phyloP scores from a whole-genome alignment of 64 coral and sea anemone genomes.

The Montipora efflorescens region DNA sequence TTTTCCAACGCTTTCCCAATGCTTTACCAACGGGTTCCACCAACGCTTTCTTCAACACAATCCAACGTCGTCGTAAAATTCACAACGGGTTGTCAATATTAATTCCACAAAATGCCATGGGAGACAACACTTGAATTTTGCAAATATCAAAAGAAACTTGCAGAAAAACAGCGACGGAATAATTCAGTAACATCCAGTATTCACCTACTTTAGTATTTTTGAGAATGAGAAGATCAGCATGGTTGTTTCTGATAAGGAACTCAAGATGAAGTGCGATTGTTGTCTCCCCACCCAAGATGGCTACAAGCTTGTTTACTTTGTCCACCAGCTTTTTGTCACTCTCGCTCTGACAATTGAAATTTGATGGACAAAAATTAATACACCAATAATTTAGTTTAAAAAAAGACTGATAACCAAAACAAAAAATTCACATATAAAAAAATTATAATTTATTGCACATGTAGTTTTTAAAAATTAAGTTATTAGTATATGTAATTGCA shows the following conservation, averaged over 20 bases:
- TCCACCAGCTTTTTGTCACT: conserved; percentile 86
- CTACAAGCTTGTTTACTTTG: conserved; percentile 87
- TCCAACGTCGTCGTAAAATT: too few species aligned
- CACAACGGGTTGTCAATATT: too few species aligned
- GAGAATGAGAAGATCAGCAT: conserved; percentile 96
- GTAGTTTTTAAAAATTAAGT: too few species aligned
- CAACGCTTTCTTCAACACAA: too few species aligned
- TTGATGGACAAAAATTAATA: background rate
- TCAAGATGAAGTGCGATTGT: conserved; percentile 94
- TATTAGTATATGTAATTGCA: too few species aligned
- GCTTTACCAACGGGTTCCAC: too few species aligned
- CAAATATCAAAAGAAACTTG: background rate
- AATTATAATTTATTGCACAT: background rate
- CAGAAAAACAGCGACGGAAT: background rate
- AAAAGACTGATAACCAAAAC: background rate
- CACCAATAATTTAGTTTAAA: background rate
- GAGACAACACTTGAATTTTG: too few species aligned
- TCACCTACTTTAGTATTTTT: conserved; percentile 93
- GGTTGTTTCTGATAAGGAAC: conserved; percentile 98
- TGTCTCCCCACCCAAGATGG: conserved; percentile 92
- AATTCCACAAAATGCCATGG: too few species aligned
- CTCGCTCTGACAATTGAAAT: conserved; percentile 71
- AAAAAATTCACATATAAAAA: background rate
- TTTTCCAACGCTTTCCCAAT: too few species aligned
- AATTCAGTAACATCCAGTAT: background rate